Base-by-base conservation (phyloP, 2,113 vertebrate species). In the Boleophthalmus pectinirostris region DNA sequence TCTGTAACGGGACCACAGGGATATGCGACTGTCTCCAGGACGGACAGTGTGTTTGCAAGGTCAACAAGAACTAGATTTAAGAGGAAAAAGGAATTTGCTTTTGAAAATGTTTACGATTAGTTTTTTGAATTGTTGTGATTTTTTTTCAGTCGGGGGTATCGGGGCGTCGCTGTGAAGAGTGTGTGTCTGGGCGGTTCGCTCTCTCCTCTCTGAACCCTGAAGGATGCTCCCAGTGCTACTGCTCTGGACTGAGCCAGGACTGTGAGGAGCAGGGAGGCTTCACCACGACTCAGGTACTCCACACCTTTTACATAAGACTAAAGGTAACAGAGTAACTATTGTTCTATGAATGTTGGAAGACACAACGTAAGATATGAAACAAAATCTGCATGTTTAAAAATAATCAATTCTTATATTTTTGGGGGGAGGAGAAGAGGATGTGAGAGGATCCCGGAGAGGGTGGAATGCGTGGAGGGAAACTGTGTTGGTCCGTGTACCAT, bases 41-140 rank as follows among this genome's bases (percentile, higher is more conserved):
- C 0, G 96, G 96, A 0, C 7, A 73, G 77, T 98, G 97, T 84
- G 79, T 90, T 24, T 99, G 97, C 93, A 99, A 99, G 97, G 97
- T 99, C 16, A 90, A 47, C 14, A 3, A 12, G 18, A 43, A 24
- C 43, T 11, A 20, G 1, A n/a, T 54, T 21, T 8, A 21, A 21
- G 7, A n/a, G 51, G 8, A 20, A 21, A 21, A 6, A n/a, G 51
- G 8, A 24, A 5, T 24, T 25, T 58, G 23, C 2, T 24, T 13
- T 24, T 24, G 21, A 57, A 58, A 23, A 21, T 21, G n/a, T 9
- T 1, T 7, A 51, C 5, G 1, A 51, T 29, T 29, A 20, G 20
- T 10, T 54, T 1, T 9, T 0, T 9, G 3, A 58, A 25, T 1
- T 10, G 24, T 58, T 58, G 23, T 14, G 4, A 6, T 58, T 51